Evolutionary conservation across 2,113 vertebrate genomes (phyloP).

Genomic region (Carollia perspicillata): DNA sequence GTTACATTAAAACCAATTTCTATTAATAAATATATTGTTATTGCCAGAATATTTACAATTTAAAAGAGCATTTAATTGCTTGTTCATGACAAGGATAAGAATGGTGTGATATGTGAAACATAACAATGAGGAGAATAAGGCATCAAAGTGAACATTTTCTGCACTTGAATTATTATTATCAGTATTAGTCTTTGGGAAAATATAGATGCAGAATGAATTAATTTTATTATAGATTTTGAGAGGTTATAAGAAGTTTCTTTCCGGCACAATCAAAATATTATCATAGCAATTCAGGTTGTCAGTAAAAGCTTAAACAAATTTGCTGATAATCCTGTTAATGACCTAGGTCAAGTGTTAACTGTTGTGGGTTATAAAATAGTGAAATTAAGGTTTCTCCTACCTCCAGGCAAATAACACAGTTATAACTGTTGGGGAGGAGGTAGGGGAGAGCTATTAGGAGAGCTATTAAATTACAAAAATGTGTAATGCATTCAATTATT

Average conservation of each 20-base stretch:
- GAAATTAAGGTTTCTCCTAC: constrained; percentile 86
- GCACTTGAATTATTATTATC: constrained; percentile 67
- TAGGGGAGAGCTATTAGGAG: constrained; percentile 65
- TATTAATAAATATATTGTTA: constrained; percentile 41
- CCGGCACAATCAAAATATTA: constrained; percentile 87
- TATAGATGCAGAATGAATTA: constrained; percentile 79
- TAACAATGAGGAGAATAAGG: constrained; percentile 48
- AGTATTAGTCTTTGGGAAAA: constrained; percentile 71
- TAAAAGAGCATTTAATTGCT: constrained; percentile 43
- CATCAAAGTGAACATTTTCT: constrained; percentile 64
- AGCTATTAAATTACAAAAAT: constrained; percentile 80
- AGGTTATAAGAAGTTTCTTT: constrained; percentile 85
- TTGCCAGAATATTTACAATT: constrained; percentile 50
- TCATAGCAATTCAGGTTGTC: constrained; percentile 88
- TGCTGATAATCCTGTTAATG: constrained; percentile 91
- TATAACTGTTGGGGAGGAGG: constrained; percentile 52
- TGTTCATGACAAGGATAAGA: constrained; percentile 49
- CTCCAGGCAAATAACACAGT: constrained; percentile 81
- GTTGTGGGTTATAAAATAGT: constrained; percentile 86
- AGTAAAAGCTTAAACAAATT: constrained; percentile 91
- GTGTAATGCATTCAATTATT: constrained; percentile 69
- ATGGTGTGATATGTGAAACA: constrained; percentile 43
- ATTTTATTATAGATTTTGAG: constrained; percentile 84
- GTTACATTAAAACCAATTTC: neutral
- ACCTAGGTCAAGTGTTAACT: constrained; percentile 91